Conservation (phyloP, 1,140 invertebrate species). For the Spodoptera frugiperda region DNA sequence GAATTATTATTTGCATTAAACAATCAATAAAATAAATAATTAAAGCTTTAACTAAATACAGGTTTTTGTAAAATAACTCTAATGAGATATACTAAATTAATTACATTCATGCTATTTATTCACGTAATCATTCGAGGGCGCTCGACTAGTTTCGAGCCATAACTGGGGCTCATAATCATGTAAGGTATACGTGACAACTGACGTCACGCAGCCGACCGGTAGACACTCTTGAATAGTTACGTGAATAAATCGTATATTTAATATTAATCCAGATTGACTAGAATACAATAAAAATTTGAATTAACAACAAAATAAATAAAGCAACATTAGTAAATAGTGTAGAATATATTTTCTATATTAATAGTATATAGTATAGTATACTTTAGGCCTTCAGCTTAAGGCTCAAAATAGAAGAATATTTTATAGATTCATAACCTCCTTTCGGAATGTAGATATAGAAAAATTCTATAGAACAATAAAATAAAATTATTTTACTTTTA, state of each 20-base stretch:
- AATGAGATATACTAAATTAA: no score
- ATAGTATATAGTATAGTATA: neutral
- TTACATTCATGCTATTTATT: no score
- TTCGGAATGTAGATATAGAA: neutral
- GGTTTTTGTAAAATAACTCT: neutral
- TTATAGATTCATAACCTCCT: neutral
- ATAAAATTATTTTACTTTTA: neutral
- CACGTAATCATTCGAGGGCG: no score
- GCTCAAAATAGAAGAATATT: neutral
- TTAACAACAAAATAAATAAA: constrained; percentile 11
- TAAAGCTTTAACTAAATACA: constrained; percentile 38
- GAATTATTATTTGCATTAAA: constrained; percentile 6
- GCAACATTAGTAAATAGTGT: constrained; percentile 31
- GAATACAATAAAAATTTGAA: constrained; percentile 35
- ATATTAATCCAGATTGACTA: constrained; percentile 17
- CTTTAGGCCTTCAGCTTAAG: neutral
- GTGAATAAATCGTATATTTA: no score
- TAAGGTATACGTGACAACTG: no score
- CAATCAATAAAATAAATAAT: constrained; percentile 5
- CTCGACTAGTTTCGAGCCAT: no score
- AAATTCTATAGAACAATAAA: neutral
- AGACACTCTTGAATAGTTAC: no score
- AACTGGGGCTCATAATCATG: no score
- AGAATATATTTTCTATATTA: constrained; percentile 2
- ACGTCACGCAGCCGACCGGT: no score